Conservation (phyloP, 2,888 invertebrate species). For the Perizoma affinitatum region DNA sequence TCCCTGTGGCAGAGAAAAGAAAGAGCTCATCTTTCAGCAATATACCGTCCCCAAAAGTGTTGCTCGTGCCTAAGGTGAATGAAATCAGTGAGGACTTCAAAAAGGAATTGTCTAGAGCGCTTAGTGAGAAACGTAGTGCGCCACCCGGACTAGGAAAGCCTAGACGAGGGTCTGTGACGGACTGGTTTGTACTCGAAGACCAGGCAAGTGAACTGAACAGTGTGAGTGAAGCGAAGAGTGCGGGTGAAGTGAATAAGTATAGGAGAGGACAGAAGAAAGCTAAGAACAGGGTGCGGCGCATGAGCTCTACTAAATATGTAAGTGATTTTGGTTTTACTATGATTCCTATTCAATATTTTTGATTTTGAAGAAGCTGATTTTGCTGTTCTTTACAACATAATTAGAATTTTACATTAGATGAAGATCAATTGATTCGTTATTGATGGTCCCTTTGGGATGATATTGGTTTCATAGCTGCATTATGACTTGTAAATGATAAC, state of each 20-base stretch:
- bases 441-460: too few species aligned
- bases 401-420: too few species aligned
- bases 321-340: constrained; percentile 47
- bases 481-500: too few species aligned
- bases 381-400: too few species aligned
- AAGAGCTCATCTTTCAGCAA: constrained; percentile 70
- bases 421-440: too few species aligned
- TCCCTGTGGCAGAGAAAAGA: constrained; percentile 58
- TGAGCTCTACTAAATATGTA: constrained; percentile 81
- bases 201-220: constrained; percentile 37
- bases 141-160: constrained; percentile 40
- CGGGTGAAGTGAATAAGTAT: constrained; percentile 61
- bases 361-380: too few species aligned
- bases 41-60: constrained; percentile 69
- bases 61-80: constrained; percentile 68
- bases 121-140: constrained; percentile 54
- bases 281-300: constrained; percentile 67
- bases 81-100: constrained; percentile 73
- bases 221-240: constrained; percentile 30
- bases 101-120: constrained; percentile 60
- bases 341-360: too few species aligned
- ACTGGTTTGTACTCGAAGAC: constrained; percentile 78
- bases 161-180: constrained; percentile 74
- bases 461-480: too few species aligned
- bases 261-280: constrained; percentile 69